phyloP scores from a whole-genome alignment of 2,797 vertebrate species.

The Coilia nasus region DNA sequence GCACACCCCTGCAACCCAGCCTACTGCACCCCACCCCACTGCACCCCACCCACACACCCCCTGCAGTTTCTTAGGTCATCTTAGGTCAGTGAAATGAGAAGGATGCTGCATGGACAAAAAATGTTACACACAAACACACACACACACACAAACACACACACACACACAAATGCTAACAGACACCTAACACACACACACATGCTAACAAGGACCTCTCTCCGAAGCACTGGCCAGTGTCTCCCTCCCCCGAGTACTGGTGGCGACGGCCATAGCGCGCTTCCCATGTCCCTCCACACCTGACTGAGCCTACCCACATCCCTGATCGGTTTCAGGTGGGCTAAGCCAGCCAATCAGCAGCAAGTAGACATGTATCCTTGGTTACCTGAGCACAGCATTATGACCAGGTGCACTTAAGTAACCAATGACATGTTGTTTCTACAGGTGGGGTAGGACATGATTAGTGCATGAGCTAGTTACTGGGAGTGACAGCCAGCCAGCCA shows the following conservation, averaged over 20 bases:
- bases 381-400: neutral
- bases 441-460: no score
- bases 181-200: no score
- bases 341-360: neutral
- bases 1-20: neutral
- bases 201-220: neutral
- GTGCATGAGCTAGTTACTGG: neutral
- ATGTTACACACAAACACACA: no score
- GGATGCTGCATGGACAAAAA: neutral
- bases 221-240: neutral
- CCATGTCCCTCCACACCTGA: neutral
- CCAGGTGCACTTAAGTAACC: neutral
- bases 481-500: neutral
- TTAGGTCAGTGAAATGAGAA: neutral
- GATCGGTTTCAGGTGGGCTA: neutral
- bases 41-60: neutral
- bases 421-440: neutral
- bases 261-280: neutral
- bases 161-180: no score
- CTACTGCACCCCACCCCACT: neutral
- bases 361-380: neutral
- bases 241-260: no score
- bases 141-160: neutral
- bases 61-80: neutral
- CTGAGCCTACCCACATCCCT: neutral